phyloP scores from a whole-genome alignment of 1,140 invertebrate genomes.

The Matsumurasca onukii region DNA sequence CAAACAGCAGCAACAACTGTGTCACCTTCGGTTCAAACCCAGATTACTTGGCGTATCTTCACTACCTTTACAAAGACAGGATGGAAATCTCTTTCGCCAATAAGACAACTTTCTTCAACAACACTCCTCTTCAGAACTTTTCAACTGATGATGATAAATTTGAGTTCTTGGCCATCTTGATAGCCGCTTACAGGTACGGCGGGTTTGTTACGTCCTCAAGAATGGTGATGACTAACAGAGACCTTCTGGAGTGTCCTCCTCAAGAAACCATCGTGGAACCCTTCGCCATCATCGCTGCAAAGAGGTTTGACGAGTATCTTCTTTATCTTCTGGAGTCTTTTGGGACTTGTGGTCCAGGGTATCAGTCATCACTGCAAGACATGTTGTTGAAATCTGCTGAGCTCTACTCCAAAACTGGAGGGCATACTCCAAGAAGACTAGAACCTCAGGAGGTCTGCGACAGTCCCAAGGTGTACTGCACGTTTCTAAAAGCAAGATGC shows the following conservation, averaged over 20 bases:
- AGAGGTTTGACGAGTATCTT: slow-evolving; percentile 9
- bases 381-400: background rate
- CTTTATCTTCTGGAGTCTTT: slow-evolving; percentile 10
- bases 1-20: no score
- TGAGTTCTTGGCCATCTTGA: background rate
- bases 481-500: background rate
- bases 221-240: background rate
- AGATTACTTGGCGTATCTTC: background rate
- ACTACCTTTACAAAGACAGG: slow-evolving; percentile 18
- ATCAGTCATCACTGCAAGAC: background rate
- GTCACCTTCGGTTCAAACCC: background rate
- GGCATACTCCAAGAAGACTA: background rate
- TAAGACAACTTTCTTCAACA: background rate
- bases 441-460: background rate
- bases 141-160: background rate
- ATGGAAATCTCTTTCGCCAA: background rate
- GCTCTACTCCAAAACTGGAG: background rate
- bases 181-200: slow-evolving; percentile 6
- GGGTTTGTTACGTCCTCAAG: background rate
- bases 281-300: background rate
- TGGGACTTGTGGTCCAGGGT: background rate
- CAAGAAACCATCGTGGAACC: slow-evolving; percentile 2
- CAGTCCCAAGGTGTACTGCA: background rate
- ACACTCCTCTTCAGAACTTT: slow-evolving; percentile 1
- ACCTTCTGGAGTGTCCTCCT: slow-evolving; percentile 2